phyloP scores from a whole-genome alignment of 2,113 vertebrate genomes.

The Stomatorhinus ivindoensis region DNA sequence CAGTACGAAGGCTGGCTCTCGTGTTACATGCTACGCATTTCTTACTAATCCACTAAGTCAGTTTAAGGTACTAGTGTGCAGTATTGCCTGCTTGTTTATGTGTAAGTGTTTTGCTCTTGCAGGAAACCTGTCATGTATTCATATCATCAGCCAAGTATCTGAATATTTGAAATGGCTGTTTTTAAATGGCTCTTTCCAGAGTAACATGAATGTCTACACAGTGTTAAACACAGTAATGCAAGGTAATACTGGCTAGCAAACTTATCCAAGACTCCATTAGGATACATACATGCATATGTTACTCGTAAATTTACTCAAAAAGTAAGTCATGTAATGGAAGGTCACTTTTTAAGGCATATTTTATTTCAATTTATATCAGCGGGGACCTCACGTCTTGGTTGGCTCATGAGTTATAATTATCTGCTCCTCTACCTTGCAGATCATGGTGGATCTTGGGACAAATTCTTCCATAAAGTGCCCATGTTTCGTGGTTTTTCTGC shows the following conservation, averaged over 20 bases:
- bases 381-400: not conserved
- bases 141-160: not conserved
- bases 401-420: not conserved
- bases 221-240: not conserved
- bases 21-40: not conserved
- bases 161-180: not conserved
- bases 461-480: not conserved
- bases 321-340: not conserved
- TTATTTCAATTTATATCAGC: not conserved
- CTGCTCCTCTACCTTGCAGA: not conserved
- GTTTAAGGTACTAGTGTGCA: not conserved
- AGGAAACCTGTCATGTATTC: not conserved
- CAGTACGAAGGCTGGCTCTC: not conserved
- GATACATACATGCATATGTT: not conserved
- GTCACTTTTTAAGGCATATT: not conserved
- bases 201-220: not conserved
- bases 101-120: not conserved
- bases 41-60: not conserved
- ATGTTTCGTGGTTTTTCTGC: not conserved
- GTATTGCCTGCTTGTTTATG: not conserved
- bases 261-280: not conserved
- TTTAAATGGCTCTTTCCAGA: not conserved
- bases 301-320: not conserved
- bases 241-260: not conserved
- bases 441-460: not conserved